Evolutionary conservation across 2,888 invertebrate species (phyloP), one percentile per base, ranked within the genome.

Genomic region (Drosophila infuscata): DNA sequence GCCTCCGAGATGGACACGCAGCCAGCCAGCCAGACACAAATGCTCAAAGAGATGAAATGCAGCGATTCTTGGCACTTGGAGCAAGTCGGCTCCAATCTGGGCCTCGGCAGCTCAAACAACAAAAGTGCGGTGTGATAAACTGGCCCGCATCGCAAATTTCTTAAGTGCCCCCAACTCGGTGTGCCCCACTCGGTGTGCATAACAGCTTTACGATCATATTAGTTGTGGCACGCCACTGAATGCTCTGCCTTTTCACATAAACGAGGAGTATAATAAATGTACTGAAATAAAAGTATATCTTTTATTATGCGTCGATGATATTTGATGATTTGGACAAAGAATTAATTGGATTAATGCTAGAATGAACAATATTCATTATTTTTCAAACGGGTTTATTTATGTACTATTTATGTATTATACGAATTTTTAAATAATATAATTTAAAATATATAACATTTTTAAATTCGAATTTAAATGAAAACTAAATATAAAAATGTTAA

Each of bases 81-180:
- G 29, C 32, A n/a, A n/a, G 32, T 15, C 56, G 30, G 62, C 54
- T 51, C 41, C 64, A 64, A 53, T 35, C 43, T 32, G 41, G 12
- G 41, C 58, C 49, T 29, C 30, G 17, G 33, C 38, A 41, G n/a
- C 70, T 56, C 54, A 35, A 58, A 33, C 30, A 46, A 70, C 48
- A 33, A 65, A 67, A 70, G 58, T 63, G 74, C 54, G 68, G 67
- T 74, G 81, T 76, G 83, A 74, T 78, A 82, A 81, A 79, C 67
- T 71, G 66, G 64, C 78, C 83, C 61, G 78, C 81, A 82, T 82
- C 20, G 59, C 54, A 64, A 60, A 52, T 61, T 49, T 60, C 36
- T 48, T 51, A 49, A 35, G 56, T 54, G 58, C 51, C 12, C 12
- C 6, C 41, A 29, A n/a, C 29, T 32, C 15, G 32, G 56, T 60